Base-by-base conservation (phyloP, 2,113 vertebrate species). In the Hyla sarda region DNA sequence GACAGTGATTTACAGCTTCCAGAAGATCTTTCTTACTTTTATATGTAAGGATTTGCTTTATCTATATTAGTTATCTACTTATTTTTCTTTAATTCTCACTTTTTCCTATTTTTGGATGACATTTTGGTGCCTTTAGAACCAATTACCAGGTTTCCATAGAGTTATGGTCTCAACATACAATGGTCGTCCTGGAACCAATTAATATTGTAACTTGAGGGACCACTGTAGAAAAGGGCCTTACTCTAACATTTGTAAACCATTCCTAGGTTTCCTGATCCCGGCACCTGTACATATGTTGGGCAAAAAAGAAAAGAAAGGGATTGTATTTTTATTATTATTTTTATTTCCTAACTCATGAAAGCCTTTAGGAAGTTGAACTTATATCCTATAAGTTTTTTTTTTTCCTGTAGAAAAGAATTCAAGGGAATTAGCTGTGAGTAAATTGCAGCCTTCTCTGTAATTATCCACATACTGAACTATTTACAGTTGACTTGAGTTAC, bases 401-500 rank as follows among this genome's bases (percentile, higher is more conserved):
- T 72, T 54, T 60, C 71, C 71, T 45, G 73, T 60, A 74, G 71
- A 58, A 75, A 58, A 58, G 32, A 73, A 74, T 90, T 90, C 73
- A 87, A 50, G 82, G 76, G 90, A 91, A 89, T 92, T 87, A 89
- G 88, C 82, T 78, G 83, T 84, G 74, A 87, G 91, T 87, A 91
- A 93, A 88, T 56, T 88, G 48, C 87, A 84, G 89, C n/a, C 2
- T 91, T 88, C 91, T 92, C 91, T 90, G 30, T 93, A 92, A 94
- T 94, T 92, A 93, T 82, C 84, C 89, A 90, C 90, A 91, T 88
- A 83, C 75, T 90, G 92, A 94, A 93, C 88, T 88, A 91, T 91
- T 93, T 92, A 93, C 88, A 90, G 90, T 90, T 92, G 94, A 93
- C 93, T 95, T 92, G 91, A 94, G 92, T 94, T 94, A 93, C 93